Evolutionary conservation across 2,888 invertebrate species (phyloP).

Genomic region (Gisinianus flammeolus): DNA sequence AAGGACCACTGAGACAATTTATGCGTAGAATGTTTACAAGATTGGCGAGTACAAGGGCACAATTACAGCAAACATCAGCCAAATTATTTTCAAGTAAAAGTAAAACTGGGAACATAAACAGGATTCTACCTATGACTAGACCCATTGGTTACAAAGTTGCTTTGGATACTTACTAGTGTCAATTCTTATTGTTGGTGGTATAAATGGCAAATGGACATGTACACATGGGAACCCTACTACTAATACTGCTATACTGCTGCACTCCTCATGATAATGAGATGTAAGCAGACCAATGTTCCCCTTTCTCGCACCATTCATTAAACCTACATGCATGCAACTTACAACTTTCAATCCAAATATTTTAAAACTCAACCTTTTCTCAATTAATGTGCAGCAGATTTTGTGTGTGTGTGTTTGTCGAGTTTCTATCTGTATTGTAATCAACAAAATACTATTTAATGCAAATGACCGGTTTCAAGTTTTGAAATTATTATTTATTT

Average conservation of each 20-base stretch:
- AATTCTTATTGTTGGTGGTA: too few species aligned
- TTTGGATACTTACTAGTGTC: too few species aligned
- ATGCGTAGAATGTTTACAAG: constrained; percentile 13
- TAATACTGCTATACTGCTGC: too few species aligned
- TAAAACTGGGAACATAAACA: not conserved
- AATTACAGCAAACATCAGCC: too few species aligned
- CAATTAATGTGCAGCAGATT: too few species aligned
- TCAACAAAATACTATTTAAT: too few species aligned
- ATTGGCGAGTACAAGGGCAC: not conserved
- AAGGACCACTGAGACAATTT: not conserved
- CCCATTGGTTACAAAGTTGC: constrained; percentile 11
- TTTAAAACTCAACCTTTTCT: too few species aligned
- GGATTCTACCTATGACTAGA: not conserved
- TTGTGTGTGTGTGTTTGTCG: too few species aligned
- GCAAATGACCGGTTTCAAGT: too few species aligned
- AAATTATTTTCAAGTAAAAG: not conserved
- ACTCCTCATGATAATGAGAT: constrained; percentile 35
- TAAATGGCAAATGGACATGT: too few species aligned
- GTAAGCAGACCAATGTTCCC: constrained; percentile 17
- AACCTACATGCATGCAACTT: not conserved
- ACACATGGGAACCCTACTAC: not conserved
- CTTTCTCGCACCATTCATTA: not conserved
- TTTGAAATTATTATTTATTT: too few species aligned
- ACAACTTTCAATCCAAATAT: constrained; percentile 15
- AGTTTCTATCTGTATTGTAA: too few species aligned